phyloP scores from a whole-genome alignment of 2,888 invertebrate species.

The Micoletzkya japonica region DNA sequence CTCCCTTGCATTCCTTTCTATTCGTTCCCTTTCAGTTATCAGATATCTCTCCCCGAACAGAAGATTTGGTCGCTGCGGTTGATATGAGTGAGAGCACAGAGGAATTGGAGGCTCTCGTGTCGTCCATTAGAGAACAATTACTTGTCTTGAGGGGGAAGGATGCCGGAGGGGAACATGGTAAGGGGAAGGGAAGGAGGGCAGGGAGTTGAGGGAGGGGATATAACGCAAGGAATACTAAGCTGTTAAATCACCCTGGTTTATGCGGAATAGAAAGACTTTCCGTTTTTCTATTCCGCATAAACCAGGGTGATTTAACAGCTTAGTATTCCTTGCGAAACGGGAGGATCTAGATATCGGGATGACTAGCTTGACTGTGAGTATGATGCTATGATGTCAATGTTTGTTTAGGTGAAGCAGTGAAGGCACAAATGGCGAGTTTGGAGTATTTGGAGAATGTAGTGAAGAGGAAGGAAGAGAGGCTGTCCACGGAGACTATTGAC shows the following conservation, averaged over 20 bases:
- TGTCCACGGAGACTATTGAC: constrained; percentile 32
- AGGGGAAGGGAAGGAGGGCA: too few relatives aligned
- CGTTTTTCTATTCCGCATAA: too few relatives aligned
- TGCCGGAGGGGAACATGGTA: constrained; percentile 79
- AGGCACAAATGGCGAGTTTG: constrained; percentile 83
- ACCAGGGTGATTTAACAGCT: too few relatives aligned
- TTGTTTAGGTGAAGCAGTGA: constrained; percentile 74
- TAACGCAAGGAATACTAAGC: too few relatives aligned
- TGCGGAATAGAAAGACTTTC: too few relatives aligned
- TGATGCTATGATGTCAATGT: too few relatives aligned
- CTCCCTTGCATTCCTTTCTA: neutral
- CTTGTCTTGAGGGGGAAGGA: constrained; percentile 77
- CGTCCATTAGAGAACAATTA: constrained; percentile 81
- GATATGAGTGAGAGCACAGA: constrained; percentile 79
- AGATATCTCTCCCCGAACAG: constrained; percentile 78
- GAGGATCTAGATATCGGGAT: too few relatives aligned
- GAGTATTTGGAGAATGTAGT: constrained; percentile 72
- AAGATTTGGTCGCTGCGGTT: constrained; percentile 82
- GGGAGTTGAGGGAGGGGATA: too few relatives aligned
- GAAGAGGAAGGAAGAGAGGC: constrained; percentile 68
- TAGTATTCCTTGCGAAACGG: too few relatives aligned
- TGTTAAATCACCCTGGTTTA: too few relatives aligned
- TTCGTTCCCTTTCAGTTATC: constrained; percentile 74
- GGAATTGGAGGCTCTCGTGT: constrained; percentile 80
- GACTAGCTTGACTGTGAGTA: too few relatives aligned